Base-by-base conservation (phyloP, 2,113 vertebrate genomes). In the Benitochromis conjunctus region DNA sequence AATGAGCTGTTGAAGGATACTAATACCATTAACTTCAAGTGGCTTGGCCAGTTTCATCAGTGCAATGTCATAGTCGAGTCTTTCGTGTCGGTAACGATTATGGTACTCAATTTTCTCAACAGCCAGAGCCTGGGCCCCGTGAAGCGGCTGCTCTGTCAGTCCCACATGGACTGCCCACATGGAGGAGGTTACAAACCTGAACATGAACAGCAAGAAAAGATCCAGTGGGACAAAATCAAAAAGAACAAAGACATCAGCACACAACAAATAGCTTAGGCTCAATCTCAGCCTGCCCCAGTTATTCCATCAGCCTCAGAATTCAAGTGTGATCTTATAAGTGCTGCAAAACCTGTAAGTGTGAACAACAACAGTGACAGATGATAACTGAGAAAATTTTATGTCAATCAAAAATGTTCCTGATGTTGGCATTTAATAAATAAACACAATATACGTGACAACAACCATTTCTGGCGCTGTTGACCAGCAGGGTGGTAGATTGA, bases 81-180 rank as follows among this genome's bases (percentile, higher is more conserved):
- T 89, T 88, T 93, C 95, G 16, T 88, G 86, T 12, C 88, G 86
- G 90, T 97, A 96, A 5, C 79, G 90, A 18, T 54, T 3, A 18
- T 96, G 95, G 85, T 94, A 94, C 5, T 96, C 31, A 34, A 97
- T 96, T 84, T 88, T 92, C 82, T 95, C 91, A 79, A 97, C 95
- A 6, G 91, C 79, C 55, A 94, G 87, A 56, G 94, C 91, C 36
- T 89, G 82, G 6, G 90, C 92, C 1, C 90, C 86, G 2, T 94
- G 87, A 51, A 93, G 58, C 1, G 90, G 95, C 85, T 94, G 96
- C 64, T 96, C 92, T 6, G 90, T 95, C 60, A 96, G 64, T 7
- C 96, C 96, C 6, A 87, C 96, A 3, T 95, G 89, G 7, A 95
- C 92, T 0, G n/a, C n/a, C 96, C 96, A 97, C 58, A 89, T 55